Evolutionary conservation across 2,113 vertebrate species (phyloP).

Genomic region (Phyllostomus hastatus): DNA sequence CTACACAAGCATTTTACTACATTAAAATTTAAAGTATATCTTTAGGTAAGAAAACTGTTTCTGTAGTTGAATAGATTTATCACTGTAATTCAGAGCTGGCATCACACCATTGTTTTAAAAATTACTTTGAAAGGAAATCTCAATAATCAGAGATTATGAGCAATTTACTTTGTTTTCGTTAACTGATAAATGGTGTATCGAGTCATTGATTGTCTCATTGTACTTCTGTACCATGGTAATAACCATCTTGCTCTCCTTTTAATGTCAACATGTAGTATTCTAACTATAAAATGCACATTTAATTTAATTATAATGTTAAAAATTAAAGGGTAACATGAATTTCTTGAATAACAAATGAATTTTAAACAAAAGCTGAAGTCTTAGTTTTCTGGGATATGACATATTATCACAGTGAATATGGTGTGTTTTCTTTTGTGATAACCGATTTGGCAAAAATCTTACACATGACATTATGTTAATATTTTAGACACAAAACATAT

Average conservation of each 20-base stretch:
- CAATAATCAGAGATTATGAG: background rate
- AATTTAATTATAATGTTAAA: conserved; percentile 22
- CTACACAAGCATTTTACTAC: background rate
- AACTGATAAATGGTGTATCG: background rate
- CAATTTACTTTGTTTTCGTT: conserved; percentile 3
- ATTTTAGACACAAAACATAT: background rate
- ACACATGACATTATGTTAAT: background rate
- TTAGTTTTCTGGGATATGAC: background rate
- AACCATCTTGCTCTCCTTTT: background rate
- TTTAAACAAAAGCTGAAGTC: conserved; percentile 27
- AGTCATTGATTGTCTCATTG: background rate
- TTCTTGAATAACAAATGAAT: background rate
- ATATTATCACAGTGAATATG: background rate
- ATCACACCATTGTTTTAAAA: background rate
- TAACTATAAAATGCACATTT: background rate
- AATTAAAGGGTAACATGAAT: background rate
- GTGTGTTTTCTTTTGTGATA: background rate
- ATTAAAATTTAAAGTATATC: background rate
- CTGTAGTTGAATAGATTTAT: background rate
- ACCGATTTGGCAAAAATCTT: background rate
- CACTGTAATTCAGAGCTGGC: background rate
- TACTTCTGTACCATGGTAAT: background rate
- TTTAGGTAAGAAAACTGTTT: background rate
- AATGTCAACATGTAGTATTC: conserved; percentile 4
- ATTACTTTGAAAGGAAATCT: background rate